These are phyloP conservation scores for Hemiscyllium ocellatum DNA, from an alignment of 2,113 vertebrate species.

Conservation along the genomic window DNA sequence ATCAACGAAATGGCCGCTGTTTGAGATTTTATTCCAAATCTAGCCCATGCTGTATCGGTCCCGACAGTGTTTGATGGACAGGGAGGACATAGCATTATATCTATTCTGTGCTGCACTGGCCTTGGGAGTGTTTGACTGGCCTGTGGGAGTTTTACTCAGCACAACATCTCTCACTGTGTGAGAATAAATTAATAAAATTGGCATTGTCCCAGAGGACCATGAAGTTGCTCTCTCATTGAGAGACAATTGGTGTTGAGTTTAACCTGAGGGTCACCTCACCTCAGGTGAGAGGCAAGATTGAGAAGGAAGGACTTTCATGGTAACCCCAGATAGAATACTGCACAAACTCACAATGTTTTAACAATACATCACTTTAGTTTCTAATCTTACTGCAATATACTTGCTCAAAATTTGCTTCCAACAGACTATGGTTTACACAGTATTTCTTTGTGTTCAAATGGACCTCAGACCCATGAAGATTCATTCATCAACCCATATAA, in stretches of 20 bases:
- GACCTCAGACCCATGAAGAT: neutral
- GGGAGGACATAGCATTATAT: neutral
- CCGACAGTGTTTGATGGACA: neutral
- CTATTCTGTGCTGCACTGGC: too few relatives aligned
- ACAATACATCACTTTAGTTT: neutral
- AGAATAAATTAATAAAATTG: too few relatives aligned
- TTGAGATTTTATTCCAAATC: neutral
- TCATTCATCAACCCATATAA: neutral
- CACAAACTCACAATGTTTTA: neutral
- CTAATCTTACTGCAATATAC: neutral
- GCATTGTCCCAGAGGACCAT: too few relatives aligned
- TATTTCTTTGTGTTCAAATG: neutral
- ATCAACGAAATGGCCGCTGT: neutral
- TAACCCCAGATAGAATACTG: neutral
- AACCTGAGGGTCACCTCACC: too few relatives aligned
- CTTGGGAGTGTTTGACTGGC: neutral
- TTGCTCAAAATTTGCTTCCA: neutral
- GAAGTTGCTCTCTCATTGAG: too few relatives aligned
- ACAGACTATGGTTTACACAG: neutral
- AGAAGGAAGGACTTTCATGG: too few relatives aligned
- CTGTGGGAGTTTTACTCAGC: neutral
- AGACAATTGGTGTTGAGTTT: too few relatives aligned
- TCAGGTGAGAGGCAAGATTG: too few relatives aligned
- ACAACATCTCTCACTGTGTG: neutral
- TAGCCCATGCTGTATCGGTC: neutral